A percentile compares a stretch with the other conserved stretches of the same genome.
These are phyloP conservation scores for Anolis carolinensis DNA, from an alignment of 2,113 vertebrate species.

Conservation along the genomic window DNA sequence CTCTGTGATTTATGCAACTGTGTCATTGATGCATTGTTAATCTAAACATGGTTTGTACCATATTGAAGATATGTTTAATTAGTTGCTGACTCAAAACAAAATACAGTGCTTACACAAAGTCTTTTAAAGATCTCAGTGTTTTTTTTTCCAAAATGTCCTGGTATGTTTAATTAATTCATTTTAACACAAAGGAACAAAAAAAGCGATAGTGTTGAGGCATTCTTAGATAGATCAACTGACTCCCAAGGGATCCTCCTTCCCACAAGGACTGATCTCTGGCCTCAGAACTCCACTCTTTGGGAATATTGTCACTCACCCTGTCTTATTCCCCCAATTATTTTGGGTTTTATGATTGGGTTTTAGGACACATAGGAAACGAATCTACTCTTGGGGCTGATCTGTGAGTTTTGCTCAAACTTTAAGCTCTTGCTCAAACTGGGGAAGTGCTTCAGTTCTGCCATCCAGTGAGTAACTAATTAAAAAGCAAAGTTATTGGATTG, in stretches of 20 bases:
- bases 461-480: too few relatives aligned
- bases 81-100: not conserved
- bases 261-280: too few relatives aligned
- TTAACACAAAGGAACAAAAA: not conserved
- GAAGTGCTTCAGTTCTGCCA: too few relatives aligned
- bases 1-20: not conserved
- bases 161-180: slow-evolving; percentile 17
- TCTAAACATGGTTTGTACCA: not conserved
- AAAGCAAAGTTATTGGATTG: too few relatives aligned
- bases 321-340: too few relatives aligned
- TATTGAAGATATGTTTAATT: not conserved
- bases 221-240: slow-evolving; percentile 35
- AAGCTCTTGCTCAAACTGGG: too few relatives aligned
- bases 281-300: too few relatives aligned
- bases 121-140: not conserved
- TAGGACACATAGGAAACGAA: too few relatives aligned
- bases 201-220: slow-evolving; percentile 19
- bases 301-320: too few relatives aligned
- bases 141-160: slow-evolving; percentile 7
- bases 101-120: not conserved
- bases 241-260: slow-evolving; percentile 30
- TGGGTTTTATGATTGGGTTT: too few relatives aligned
- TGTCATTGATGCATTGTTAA: not conserved
- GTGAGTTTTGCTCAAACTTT: too few relatives aligned
- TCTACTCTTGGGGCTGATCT: too few relatives aligned